Evolutionary conservation across 2,113 vertebrate genomes (phyloP), one percentile per base, ranked within the genome.

Genomic region (Glareola pratincola): DNA sequence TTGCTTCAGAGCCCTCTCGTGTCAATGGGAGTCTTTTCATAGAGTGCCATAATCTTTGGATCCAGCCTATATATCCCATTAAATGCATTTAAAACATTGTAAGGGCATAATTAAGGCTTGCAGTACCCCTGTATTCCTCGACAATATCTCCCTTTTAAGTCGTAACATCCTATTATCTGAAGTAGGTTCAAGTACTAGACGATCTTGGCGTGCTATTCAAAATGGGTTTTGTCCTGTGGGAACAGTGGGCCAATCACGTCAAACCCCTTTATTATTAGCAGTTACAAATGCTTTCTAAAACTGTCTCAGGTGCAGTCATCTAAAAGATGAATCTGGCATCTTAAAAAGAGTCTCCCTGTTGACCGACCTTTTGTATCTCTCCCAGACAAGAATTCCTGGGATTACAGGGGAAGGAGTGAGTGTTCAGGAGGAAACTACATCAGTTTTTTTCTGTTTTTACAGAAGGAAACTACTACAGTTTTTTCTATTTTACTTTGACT

Each of bases 81-180:
- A 84, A 92, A 74, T 71, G 26, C 22, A 34, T 88, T 78, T 91
- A 87, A 95, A 90, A 89, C 81, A 39, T 64, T 88, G 53, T 84
- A 81, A 94, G 51, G 45, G 43, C 39, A 50, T 97, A 97, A 93
- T 92, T 92, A 96, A 80, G 47, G 91, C 89, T 71, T 89, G 67
- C 53, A 23, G 8, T 69, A 69, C 84, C 95, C 78, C 69, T 72
- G 10, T 92, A n/a, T 92, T 95, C 60, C 60, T 87, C 77, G 80
- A 91, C 64, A 78, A 22, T 75, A 84, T 89, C 51, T 90, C 29
- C 37, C 16, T 75, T 94, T 78, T 30, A 89, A 84, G 69, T 39
- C 2, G 0, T 92, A 93, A 86, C 64, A 56, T 30, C 43, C n/a
- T 75, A 14, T 91, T 91, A 90, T 77, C 60, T 85, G 88, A 79